Evolutionary conservation across 2,113 vertebrate genomes (phyloP).

Genomic region (Rhipidura dahli): DNA sequence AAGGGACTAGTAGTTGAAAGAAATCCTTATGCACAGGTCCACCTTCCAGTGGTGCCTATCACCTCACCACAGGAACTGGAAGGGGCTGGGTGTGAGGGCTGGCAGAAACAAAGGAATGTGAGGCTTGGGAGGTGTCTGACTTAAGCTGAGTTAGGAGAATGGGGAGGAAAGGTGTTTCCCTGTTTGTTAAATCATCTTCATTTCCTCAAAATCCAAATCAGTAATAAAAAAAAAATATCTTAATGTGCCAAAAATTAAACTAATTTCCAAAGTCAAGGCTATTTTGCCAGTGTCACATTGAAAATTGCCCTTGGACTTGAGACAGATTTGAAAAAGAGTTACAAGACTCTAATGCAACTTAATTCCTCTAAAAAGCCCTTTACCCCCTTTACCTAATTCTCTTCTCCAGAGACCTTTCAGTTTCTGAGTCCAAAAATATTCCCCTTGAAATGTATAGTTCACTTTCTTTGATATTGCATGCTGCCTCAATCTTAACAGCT

Average conservation of each 20-base stretch:
- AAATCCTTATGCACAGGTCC: neutral
- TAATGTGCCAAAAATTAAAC: neutral
- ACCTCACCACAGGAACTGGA: neutral
- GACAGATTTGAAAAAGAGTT: neutral
- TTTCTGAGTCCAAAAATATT: neutral
- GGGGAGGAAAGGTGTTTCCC: neutral
- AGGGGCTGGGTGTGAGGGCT: neutral
- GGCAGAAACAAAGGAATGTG: neutral
- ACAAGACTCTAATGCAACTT: neutral
- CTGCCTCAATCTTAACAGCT: neutral
- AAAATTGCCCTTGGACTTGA: neutral
- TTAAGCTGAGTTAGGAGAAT: neutral
- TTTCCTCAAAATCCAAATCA: neutral
- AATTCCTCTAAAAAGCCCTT: neutral
- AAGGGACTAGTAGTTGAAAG: neutral
- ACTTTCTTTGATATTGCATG: neutral
- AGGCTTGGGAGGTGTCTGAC: neutral
- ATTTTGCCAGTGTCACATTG: neutral
- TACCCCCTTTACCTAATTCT: neutral
- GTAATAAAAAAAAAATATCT: neutral
- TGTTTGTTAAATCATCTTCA: neutral
- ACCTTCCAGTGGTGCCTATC: accelerated
- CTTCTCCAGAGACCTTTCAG: neutral
- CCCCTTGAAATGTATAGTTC: neutral
- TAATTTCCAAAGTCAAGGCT: neutral